Base-by-base conservation (phyloP, 2,113 vertebrate species). In the Microtus pennsylvanicus region DNA sequence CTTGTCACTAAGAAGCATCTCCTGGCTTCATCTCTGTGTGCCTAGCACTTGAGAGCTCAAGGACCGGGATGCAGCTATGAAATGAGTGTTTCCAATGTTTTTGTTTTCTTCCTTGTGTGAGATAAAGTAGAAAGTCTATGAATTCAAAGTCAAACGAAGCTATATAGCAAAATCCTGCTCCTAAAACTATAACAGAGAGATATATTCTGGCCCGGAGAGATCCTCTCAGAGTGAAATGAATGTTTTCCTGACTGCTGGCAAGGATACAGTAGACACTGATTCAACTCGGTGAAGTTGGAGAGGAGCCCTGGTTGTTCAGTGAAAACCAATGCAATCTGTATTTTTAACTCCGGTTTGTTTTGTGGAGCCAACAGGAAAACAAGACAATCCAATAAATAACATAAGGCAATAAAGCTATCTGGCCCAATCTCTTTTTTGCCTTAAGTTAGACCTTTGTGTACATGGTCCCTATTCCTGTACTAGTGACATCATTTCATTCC, bases 331-430 rank as follows among this genome's bases (percentile, higher is more conserved):
- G 28, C 12, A 88, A 74, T 1, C 14, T 38, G 69, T 88, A 22
- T 24, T 21, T 80, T 80, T n/a, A 3, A 47, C 87, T 1, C 42
- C 33, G 42, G 38, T 58, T 94, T 96, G 82, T 75, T 74, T 9
- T 85, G 65, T 21, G 72, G 76, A 72, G 77, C 26, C 50, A 35
- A 89, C n/a, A 92, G 22, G 30, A 77, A 87, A 87, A 67, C 4
- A 76, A 92, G 22, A 30, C 92, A 94, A 74, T 88, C 77, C 86
- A 85, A 38, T 14, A 55, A 42, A 75, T 58, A 87, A 63, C 58
- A 70, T 38, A 52, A 33, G 63, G 61, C 19, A 69, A 42, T 89
- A 70, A 94, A 86, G 83, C 38, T n/a, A 86, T 1, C 38, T 89
- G 76, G 2, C n/a, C 30, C 52, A 77, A 63, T 85, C 69, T 77